Conservation (phyloP, 1,140 invertebrate species). For the Dreissena polymorpha region DNA sequence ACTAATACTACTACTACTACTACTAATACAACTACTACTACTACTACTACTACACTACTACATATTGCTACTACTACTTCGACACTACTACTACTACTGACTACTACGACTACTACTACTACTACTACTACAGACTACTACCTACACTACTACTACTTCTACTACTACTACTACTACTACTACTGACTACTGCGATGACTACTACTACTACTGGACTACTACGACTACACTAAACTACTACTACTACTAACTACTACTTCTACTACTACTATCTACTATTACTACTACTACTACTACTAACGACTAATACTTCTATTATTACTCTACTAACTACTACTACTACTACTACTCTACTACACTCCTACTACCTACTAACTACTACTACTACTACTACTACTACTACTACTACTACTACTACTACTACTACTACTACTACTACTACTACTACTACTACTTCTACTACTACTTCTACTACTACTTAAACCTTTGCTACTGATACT, state of each 20-base stretch:
- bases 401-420: too few relatives aligned
- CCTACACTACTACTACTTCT: too few relatives aligned
- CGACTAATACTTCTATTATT: neutral
- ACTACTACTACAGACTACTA: too few relatives aligned
- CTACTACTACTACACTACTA: neutral
- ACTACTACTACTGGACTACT: too few relatives aligned
- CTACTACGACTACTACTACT: slow-evolving; percentile 8
- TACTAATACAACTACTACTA: too few relatives aligned
- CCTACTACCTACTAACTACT: neutral
- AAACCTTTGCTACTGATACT: too few relatives aligned
- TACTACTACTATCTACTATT: neutral
- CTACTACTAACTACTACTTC: too few relatives aligned
- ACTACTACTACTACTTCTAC: neutral
- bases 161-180: too few relatives aligned
- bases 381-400: neutral
- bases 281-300: neutral
- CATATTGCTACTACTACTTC: slow-evolving; percentile 4
- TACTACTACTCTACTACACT: too few relatives aligned
- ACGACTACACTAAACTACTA: neutral
- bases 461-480: neutral
- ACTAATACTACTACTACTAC: too few relatives aligned
- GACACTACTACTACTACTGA: slow-evolving; percentile 2
- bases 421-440: neutral
- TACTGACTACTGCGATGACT: too few relatives aligned
- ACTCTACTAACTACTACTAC: too few relatives aligned